A percentile compares a stretch with the other conserved stretches of the same genome.
Conservation (phyloP, 2,113 vertebrate genomes). For the Leucoraja erinaceus region DNA sequence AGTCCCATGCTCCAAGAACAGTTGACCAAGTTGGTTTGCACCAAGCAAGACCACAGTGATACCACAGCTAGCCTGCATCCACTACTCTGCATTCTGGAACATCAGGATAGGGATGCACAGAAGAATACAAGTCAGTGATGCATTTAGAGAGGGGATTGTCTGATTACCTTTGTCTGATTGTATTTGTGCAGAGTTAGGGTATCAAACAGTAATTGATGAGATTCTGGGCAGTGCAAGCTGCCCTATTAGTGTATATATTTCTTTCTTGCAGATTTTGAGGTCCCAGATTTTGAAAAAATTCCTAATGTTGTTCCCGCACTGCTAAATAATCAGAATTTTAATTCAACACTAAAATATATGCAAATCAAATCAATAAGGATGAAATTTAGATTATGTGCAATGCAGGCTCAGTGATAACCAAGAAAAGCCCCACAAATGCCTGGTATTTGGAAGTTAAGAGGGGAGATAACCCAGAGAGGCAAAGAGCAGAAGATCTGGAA, state of each 20-base stretch:
- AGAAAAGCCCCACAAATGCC: too few species aligned
- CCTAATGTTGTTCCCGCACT: neutral
- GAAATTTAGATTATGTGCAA: neutral
- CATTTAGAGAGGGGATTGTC: neutral
- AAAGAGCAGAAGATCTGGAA: neutral
- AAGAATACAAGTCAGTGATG: slow-evolving; percentile 3
- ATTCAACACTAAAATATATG: neutral
- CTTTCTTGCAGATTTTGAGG: slow-evolving; percentile 1
- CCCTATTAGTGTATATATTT: neutral
- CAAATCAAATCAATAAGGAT: neutral
- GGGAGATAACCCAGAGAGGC: neutral
- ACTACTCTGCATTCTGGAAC: neutral
- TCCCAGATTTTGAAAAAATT: neutral
- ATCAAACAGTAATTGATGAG: neutral
- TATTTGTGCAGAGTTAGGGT: neutral
- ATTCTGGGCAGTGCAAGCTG: neutral
- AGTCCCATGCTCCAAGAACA: neutral
- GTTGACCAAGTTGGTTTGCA: neutral
- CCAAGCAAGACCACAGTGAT: neutral
- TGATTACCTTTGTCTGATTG: neutral
- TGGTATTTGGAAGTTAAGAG: too few species aligned
- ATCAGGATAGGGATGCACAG: neutral
- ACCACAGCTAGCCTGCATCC: neutral
- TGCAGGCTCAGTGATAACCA: too few species aligned
- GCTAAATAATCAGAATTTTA: neutral